Evolutionary conservation across 2,797 vertebrate species (phyloP), one percentile per base, ranked within the genome.

Genomic region (Saxicola maurus): DNA sequence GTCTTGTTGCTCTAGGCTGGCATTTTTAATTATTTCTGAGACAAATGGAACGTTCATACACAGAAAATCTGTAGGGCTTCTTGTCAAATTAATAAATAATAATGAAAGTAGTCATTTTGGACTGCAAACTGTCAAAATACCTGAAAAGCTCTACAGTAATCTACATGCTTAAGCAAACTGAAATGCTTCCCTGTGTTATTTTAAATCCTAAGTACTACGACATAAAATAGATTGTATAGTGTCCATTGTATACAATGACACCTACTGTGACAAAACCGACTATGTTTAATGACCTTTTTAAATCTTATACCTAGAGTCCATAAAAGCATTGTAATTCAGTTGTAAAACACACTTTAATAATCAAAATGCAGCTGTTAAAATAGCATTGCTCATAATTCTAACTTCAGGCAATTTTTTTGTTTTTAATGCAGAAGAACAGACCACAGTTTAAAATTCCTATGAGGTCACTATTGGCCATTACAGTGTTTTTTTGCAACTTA

Each of bases 261-360:
- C 98, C 97, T 97, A 97, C 97, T 96, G 97, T 97, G 97, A 97
- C 97, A 97, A 98, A 97, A 98, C 98, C 71, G 94, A 98, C 98
- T 98, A 97, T 97, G 97, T 98, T 98, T 98, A 98, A 98, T 98
- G 98, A 98, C 98, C 98, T 98, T 99, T 98, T 98, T 98, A 98
- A 98, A 99, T 98, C 98, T 98, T 97, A 97, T 96, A 97, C 97
- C 96, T 97, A 95, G 96, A 98, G 97, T 97, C 97, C 96, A 98
- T 97, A 97, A 98, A 98, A 97, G 95, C 97, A 97, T 96, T 97
- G 96, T 97, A 97, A 98, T 97, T 96, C 96, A 97, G 97, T 97
- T 97, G 96, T 97, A 97, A 98, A 98, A 97, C 96, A 98, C 97
- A 98, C 97, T 98, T 98, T 98, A 98, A 98, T 98, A 98, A 98